Conservation (phyloP, 2,888 invertebrate genomes). For the Drymonia ruficornis region DNA sequence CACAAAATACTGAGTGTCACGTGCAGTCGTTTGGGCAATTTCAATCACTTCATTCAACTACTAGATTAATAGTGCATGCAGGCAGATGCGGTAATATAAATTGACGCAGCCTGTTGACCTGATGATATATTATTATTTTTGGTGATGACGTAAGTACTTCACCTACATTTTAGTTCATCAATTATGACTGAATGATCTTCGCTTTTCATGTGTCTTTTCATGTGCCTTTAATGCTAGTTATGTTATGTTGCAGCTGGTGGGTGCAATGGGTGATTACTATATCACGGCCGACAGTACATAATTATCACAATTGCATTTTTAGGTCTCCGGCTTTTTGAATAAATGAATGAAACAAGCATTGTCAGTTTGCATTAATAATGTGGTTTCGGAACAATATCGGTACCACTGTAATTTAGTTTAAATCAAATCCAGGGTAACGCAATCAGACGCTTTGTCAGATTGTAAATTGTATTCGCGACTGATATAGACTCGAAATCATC, state of each 20-base stretch:
- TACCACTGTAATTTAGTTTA: not conserved
- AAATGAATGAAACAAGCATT: too few relatives aligned
- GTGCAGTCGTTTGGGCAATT: not conserved
- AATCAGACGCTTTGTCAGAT: conserved; percentile 8
- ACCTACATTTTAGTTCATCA: not conserved
- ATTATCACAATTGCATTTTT: too few relatives aligned
- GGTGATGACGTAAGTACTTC: not conserved
- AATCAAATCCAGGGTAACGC: conserved; percentile 4
- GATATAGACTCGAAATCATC: not conserved
- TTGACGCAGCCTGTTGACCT: not conserved
- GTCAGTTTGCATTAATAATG: too few relatives aligned
- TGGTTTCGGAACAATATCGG: not conserved
- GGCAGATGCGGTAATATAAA: not conserved
- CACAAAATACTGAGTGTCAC: not conserved
- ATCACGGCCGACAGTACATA: too few relatives aligned
- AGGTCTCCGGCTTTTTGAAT: too few relatives aligned
- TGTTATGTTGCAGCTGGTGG: too few relatives aligned
- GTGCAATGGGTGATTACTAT: too few relatives aligned
- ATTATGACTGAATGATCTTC: not conserved
- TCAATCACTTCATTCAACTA: not conserved
- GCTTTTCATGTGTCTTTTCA: too few relatives aligned
- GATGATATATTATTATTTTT: not conserved
- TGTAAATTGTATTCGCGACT: conserved; percentile 10
- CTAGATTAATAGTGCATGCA: not conserved
- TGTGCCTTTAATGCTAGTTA: too few relatives aligned